Conservation (phyloP, 2,797 vertebrate species). For the Leptatherina wallacei region DNA sequence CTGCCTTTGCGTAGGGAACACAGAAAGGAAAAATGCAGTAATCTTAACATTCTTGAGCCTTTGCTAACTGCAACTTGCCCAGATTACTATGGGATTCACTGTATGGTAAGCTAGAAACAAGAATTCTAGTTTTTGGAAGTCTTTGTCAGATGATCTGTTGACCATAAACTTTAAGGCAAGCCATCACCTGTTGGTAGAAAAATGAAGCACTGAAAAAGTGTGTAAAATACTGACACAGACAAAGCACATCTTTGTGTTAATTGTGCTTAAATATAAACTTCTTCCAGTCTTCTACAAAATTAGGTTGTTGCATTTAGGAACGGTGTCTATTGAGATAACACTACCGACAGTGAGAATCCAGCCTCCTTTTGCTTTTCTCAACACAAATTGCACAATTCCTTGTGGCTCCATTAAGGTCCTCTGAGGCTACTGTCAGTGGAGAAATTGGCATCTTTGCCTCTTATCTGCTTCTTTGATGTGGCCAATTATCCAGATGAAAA, state of each 20-base stretch:
- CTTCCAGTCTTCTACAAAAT: background rate
- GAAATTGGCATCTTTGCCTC: constrained; percentile 43
- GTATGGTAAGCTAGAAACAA: too few species aligned
- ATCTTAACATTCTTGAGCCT: too few species aligned
- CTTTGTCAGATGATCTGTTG: too few species aligned
- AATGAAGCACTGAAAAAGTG: background rate
- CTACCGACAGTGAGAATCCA: background rate
- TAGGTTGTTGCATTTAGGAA: constrained; percentile 24
- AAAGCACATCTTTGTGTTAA: too few species aligned
- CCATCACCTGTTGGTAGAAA: background rate
- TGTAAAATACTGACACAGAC: background rate
- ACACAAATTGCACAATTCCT: constrained; percentile 10
- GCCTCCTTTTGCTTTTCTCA: constrained; percentile 10
- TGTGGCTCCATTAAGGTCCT: constrained; percentile 31
- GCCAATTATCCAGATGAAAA: constrained; percentile 65
- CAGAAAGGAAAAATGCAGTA: too few species aligned
- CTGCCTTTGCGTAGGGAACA: too few species aligned
- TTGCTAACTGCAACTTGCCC: too few species aligned
- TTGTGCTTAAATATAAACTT: background rate
- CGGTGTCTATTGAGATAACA: constrained; percentile 29
- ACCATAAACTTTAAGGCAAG: background rate
- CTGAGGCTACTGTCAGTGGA: constrained; percentile 27
- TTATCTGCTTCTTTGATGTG: constrained; percentile 56
- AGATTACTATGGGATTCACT: too few species aligned
- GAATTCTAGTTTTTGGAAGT: too few species aligned